Base-by-base conservation (phyloP, 2,113 vertebrate species). In the Entelurus aequoreus region DNA sequence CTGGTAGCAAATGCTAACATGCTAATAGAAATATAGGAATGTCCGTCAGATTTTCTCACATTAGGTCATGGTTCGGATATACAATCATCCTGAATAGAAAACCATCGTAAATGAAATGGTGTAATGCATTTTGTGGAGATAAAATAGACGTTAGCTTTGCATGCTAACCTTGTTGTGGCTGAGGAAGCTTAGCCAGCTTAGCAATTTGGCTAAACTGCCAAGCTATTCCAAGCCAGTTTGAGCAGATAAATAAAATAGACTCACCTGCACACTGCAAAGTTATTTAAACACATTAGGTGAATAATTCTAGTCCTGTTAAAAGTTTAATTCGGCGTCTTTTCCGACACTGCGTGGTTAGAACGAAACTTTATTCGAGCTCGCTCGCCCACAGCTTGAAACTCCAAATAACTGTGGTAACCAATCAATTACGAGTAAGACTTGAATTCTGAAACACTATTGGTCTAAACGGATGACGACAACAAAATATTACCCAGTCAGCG, bases 381-480 rank as follows among this genome's bases (percentile, higher is more conserved):
- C 4, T 7, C 46, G 4, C 19, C 47, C 6, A 37, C 47, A 57
- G 55, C n/a, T 57, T 40, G 21, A 57, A 56, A 42, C 15, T 10
- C 42, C 12, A 4, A 2, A 3, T 19, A 14, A 19, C 8, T 10
- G 8, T 3, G 40, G 16, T 71, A 60, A 19, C 62, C 61, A 88
- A 82, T 54, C 79, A 68, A 87, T 84, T 79, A 70, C 59, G 82
- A 84, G 84, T 77, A 0, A 57, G 50, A 21, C n/a, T 16, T 44
- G 9, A 1, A 16, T 53, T 72, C 65, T 6, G 36, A 8, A 0
- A 49, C 0, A 0, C 62, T 6, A 88, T 88, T 88, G 87, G 87
- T n/a, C 52, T 14, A 37, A 0, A 15, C 0, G 0, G 28, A 50
- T 76, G 68, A 77, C 72, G 80, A 60, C 6, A 4, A 0, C 0